Conservation (phyloP, 2,113 vertebrate species). For the Plecturocebus donacophilus region DNA sequence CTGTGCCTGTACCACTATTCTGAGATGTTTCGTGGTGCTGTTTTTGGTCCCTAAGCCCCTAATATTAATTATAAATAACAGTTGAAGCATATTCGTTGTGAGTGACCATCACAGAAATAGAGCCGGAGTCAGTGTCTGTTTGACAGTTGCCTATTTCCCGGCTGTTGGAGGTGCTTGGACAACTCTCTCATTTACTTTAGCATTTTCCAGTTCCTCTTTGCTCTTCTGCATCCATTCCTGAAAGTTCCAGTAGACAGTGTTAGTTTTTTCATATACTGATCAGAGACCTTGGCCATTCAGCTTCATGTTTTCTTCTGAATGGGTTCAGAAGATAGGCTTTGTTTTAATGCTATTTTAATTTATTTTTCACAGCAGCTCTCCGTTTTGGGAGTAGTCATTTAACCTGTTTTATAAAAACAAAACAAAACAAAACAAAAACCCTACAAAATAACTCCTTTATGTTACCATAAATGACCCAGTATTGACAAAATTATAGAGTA, state of each 20-base stretch:
- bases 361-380: not conserved
- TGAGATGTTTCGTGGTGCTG: not conserved
- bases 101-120: not conserved
- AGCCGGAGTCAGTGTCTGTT: not conserved
- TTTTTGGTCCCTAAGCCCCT: not conserved
- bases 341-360: not conserved
- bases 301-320: not conserved
- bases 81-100: not conserved
- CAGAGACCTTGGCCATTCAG: not conserved
- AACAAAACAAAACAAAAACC: not conserved
- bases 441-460: not conserved
- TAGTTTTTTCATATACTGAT: not conserved
- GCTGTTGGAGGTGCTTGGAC: not conserved
- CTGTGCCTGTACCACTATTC: too few species aligned
- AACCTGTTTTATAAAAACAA: not conserved
- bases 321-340: not conserved
- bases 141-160: not conserved
- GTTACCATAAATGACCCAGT: not conserved
- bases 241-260: not conserved
- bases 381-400: not conserved
- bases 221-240: not conserved
- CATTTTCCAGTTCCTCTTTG: not conserved
- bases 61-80: not conserved
- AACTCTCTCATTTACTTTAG: not conserved
- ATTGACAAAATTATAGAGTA: not conserved